Base-by-base conservation (phyloP, 2,888 invertebrate genomes). In the Trissolcus brochymenae region DNA sequence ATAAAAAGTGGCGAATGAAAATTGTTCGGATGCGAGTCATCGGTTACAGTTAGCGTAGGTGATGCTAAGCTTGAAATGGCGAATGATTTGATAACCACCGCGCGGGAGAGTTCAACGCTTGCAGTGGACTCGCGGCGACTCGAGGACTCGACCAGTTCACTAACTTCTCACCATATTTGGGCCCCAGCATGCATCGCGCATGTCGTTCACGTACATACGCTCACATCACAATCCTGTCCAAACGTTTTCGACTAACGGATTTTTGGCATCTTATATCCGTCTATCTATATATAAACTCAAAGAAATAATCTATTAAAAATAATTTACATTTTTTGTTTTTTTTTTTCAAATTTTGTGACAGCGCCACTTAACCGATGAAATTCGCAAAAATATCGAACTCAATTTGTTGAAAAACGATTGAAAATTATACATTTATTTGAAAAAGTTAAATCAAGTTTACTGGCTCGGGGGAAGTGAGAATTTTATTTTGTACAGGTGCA, bases 61-160 rank as follows among this genome's bases (percentile, higher is more conserved):
- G 78, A 74, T 70, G 73, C 67, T 62, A 64, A 61, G 78, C 74
- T 65, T 73, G 73, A 54, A 66, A 72, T 67, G 65, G 70, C 46
- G 73, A 78, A 79, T 78, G 75, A 68, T 76, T 76, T 82, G 81
- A 79, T 80, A 82, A 81, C 67, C 79, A 83, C 81, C 82, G 65
- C 76, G 62, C 61, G 59, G 57, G 78, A 81, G 85, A 87, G 87
- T 87, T 87, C 86, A 87, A 86, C 83, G 87, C 85, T 87, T 87
- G 87, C 85, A 84, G 83, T 84, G 84, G 85, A 51, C 57, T 53
- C 41, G 29, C 16, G 56, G 46, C 16, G 13, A 11, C 25, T 56
- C 46, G n/a, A 46, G 57, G 62, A 41, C 54, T 62, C 67, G 78
- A 60, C 78, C 79, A 80, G 81, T 81, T 79, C 81, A 76, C 78